Evolutionary conservation across 1,140 invertebrate genomes (phyloP), one percentile per base, ranked within the genome.

Genomic region (Euborellia annulipes): DNA sequence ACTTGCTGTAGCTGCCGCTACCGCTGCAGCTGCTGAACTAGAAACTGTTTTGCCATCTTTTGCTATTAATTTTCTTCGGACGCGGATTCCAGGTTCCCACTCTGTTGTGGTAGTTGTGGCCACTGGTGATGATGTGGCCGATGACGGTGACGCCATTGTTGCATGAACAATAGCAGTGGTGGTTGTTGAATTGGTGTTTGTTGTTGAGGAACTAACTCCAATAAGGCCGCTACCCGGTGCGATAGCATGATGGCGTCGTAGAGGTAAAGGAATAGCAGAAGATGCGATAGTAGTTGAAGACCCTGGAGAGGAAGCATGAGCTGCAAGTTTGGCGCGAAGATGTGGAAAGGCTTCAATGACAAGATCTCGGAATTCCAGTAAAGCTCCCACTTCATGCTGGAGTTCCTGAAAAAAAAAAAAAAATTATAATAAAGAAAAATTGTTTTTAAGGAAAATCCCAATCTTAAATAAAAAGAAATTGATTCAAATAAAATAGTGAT

Each of bases 261-360:
- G 45, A 16, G 18, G 44, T 14, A n/a, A 18, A 14, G 45, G 32
- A 23, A 30, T 14, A 30, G 48, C 9, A 4, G 37, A 32, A 13
- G n/a, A n/a, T n/a, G n/a, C n/a, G n/a, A n/a, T n/a, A n/a, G 8
- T 64, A 60, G 46, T 64, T 61, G 51, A 65, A 64, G 48, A 61
- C 58, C 39, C 46, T 55, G 8, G 56, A 55, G 41, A 60, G 14
- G 16, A 9, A 9, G 14, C 32, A 16, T 45, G n/a, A 49, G 64
- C 60, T 42, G 69, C 68, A 76, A 85, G 76, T 69, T 86, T 85
- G 55, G 76, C 76, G 58, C 82, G 76, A 57, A 88, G 74, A 69
- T 87, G 85, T 52, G 85, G 85, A 68, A 88, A 87, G 50, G 84
- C 82, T 72, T 87, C 82, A 72, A 88, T 85, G 69, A 89, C 84